Base-by-base conservation (phyloP, 2,113 vertebrate genomes). In the Pedionomus torquatus region DNA sequence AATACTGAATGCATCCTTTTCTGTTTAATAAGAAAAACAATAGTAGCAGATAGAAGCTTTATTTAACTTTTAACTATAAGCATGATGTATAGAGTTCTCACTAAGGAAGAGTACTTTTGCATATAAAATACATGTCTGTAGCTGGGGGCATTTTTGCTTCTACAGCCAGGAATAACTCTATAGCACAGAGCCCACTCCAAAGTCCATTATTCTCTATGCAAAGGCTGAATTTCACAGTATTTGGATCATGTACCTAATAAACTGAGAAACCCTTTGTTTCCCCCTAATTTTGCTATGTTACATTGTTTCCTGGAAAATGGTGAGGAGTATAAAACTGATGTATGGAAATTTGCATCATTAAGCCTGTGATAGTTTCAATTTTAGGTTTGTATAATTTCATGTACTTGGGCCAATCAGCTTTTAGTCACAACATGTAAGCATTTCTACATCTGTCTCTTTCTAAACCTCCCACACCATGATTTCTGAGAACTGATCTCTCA, bases 1-100 rank as follows among this genome's bases (percentile, higher is more conserved):
- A 79, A 86, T 97, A 85, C 79, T 91, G 82, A 87, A 71, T 97
- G 96, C 18, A 70, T 82, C 94, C 69, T 54, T 95, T 92, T 92
- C 58, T 84, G 52, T 70, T 89, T 93, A 51, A 84, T 33, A 91
- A 89, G 87, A 93, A 95, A 97, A 95, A 60, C 82, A 94, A 92
- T 35, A 89, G 90, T 46, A 68, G 82, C 49, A 92, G 77, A 84
- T 57, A 86, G 77, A 75, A 76, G 80, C 65, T 89, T 95, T 96
- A 58, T 97, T 96, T 93, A 96, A 93, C 89, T 85, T 95, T 74
- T 60, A 82, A 71, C 80, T 81, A 35, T 85, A 83, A 93, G 63
- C 26, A 66, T 48, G 43, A 83, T 35, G 10, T 65, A 68, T 54
- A 52, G 44, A 20, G 24, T 76, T 93, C 81, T 93, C 75, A 94